Base-by-base conservation (phyloP, 2,797 vertebrate genomes). In the Gambusia yucatana region DNA sequence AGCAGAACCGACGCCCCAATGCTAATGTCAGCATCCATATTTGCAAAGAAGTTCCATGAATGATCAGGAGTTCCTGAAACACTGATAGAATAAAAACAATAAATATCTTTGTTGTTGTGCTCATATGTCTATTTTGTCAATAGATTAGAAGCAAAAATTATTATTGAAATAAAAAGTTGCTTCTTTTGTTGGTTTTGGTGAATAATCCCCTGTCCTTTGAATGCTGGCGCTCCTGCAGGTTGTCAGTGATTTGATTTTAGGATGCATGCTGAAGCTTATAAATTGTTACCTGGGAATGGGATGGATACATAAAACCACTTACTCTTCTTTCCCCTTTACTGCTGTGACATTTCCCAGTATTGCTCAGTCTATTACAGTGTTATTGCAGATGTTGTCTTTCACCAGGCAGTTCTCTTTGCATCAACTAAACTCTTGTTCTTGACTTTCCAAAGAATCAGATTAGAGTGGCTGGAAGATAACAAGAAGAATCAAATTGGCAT, bases 381-480 rank as follows among this genome's bases (percentile, higher is more conserved):
- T 1, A 77, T 46, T 82, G 67, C 77, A 71, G 28, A 69, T 72
- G 6, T 72, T 75, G 16, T 57, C 25, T 61, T 83, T 87, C 84
- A 88, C 43, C 2, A 17, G 67, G 36, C 82, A 76, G 70, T 79
- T 89, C 84, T 86, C 83, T 33, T 39, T 1, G 76, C 77, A 73
- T 84, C 76, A 79, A 41, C 33, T 75, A 81, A 0, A 1, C 82
- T 74, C 81, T 77, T 67, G 86, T 84, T 89, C 82, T 82, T 78
- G 83, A 87, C 91, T 90, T 88, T 91, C 86, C 81, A 83, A 82
- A 82, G 82, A 80, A 91, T 93, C 89, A 84, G 86, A 91, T 91
- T 81, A 89, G 78, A 69, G 77, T 9, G 8, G 77, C 82, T 79
- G 61, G 16, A 81, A 86, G 84, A 91, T 89, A 89, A 92, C 81